Conservation (phyloP, 2,888 invertebrate species). For the Clostera curtula region DNA sequence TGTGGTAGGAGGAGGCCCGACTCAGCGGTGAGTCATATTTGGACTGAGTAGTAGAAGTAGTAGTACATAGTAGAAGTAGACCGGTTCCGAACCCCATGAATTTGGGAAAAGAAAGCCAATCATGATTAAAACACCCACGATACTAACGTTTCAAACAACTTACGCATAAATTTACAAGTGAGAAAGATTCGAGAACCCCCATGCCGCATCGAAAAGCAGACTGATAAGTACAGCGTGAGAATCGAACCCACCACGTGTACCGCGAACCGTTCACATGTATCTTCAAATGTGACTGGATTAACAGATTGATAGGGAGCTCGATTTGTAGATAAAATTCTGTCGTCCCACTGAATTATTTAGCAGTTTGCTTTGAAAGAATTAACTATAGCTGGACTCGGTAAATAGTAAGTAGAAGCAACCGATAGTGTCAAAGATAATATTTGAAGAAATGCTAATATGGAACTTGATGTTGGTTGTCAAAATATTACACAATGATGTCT, state of each 20-base stretch:
- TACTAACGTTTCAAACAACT: no score
- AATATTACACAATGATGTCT: no score
- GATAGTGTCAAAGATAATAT: slow-evolving; percentile 10
- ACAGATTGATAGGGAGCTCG: slow-evolving; percentile 14
- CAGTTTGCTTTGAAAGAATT: slow-evolving; percentile 11
- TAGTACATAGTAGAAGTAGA: no score
- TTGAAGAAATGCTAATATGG: slow-evolving; percentile 9
- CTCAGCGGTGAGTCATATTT: no score
- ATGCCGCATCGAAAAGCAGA: slow-evolving; percentile 9
- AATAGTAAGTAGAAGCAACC: slow-evolving; percentile 8
- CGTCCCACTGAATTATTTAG: slow-evolving; percentile 15
- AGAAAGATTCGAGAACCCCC: slow-evolving; percentile 4
- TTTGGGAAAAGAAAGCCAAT: no score
- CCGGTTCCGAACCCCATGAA: no score
- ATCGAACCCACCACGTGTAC: slow-evolving; percentile 23
- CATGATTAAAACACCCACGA: no score
- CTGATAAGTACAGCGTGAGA: slow-evolving; percentile 28
- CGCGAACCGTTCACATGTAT: slow-evolving; percentile 10
- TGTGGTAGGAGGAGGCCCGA: no score
- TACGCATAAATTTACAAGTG: no score
- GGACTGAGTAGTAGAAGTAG: no score
- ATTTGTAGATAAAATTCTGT: slow-evolving; percentile 2
- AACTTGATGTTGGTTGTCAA: not conserved
- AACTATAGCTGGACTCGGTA: slow-evolving; percentile 12
- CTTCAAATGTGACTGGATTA: slow-evolving; percentile 18